These are phyloP conservation scores for Agrotis puta DNA, from an alignment of 2,888 invertebrate genomes.

Conservation along the genomic window DNA sequence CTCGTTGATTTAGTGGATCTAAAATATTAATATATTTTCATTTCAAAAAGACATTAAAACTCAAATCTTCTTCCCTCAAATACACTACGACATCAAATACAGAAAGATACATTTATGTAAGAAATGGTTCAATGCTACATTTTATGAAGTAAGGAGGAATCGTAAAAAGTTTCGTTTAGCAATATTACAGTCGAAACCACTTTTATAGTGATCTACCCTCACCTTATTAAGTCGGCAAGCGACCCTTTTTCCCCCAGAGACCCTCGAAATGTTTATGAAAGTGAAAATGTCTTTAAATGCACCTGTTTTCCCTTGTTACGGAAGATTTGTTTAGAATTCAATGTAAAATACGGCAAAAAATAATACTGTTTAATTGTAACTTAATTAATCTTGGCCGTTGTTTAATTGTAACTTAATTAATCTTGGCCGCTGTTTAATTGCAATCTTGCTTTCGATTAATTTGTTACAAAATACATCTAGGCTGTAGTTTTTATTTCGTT, in stretches of 20 bases:
- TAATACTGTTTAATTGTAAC: slow-evolving; percentile 43
- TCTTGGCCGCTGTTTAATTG: slow-evolving; percentile 39
- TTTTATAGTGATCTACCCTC: slow-evolving; percentile 80
- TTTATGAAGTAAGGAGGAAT: slow-evolving; percentile 73
- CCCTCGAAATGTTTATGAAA: slow-evolving; percentile 81
- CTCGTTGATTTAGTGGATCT: no score
- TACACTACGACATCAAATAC: slow-evolving; percentile 23
- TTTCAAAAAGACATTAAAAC: slow-evolving; percentile 4
- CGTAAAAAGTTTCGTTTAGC: slow-evolving; percentile 79
- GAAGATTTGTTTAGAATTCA: slow-evolving; percentile 71
- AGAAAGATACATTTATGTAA: slow-evolving; percentile 29
- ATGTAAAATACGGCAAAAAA: slow-evolving; percentile 52
- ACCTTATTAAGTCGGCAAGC: slow-evolving; percentile 84
- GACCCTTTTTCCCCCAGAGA: slow-evolving; percentile 74
- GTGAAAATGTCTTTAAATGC: slow-evolving; percentile 84
- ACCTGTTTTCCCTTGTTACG: slow-evolving; percentile 79
- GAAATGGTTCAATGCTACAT: slow-evolving; percentile 52
- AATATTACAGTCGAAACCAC: slow-evolving; percentile 79
- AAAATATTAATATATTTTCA: no score
- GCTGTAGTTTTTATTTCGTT: slow-evolving; percentile 32
- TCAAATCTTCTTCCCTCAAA: slow-evolving; percentile 1
- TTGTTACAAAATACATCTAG: slow-evolving; percentile 43
- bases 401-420: slow-evolving; percentile 52
- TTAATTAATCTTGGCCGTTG: slow-evolving; percentile 38
- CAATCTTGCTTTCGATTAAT: no score